phyloP scores from a whole-genome alignment of 2,797 vertebrate species.

The Hemibagrus guttatus region DNA sequence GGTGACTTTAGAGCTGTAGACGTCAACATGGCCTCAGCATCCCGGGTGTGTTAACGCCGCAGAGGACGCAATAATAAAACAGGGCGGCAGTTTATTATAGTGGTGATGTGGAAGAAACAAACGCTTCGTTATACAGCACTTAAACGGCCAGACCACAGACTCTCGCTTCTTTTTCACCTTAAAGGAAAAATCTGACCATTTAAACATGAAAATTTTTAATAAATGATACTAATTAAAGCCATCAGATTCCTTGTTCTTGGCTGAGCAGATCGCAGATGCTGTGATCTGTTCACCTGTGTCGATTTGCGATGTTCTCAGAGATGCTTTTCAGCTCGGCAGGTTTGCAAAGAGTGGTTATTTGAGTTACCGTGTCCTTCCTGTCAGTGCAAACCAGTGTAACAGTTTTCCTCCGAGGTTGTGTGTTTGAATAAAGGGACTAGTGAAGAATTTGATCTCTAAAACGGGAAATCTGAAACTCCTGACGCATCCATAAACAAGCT shows the following conservation, averaged over 20 bases:
- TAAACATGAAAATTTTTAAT: neutral
- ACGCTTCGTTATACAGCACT: neutral
- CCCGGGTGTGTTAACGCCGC: neutral
- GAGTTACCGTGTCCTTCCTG: neutral
- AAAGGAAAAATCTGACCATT: neutral
- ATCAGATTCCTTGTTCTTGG: neutral
- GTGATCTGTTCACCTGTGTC: neutral
- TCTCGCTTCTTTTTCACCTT: neutral
- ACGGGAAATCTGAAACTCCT: too few species aligned
- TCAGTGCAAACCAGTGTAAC: neutral
- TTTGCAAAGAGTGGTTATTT: neutral
- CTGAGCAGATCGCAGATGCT: neutral
- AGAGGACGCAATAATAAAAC: neutral
- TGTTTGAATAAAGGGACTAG: too few species aligned
- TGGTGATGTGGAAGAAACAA: neutral
- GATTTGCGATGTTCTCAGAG: neutral
- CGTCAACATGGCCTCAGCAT: neutral
- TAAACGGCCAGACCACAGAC: neutral
- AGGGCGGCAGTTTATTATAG: neutral
- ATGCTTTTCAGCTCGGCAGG: neutral
- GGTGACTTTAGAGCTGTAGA: neutral
- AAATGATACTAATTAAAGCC: neutral
- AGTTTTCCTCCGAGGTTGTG: neutral
- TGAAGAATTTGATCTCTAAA: too few species aligned
- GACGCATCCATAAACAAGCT: too few species aligned